Percentiles rank a stretch among this genome's conserved stretches.
These are phyloP conservation scores for Cyanocitta stelleri DNA, from an alignment of 2,113 vertebrate species.

Conservation along the genomic window DNA sequence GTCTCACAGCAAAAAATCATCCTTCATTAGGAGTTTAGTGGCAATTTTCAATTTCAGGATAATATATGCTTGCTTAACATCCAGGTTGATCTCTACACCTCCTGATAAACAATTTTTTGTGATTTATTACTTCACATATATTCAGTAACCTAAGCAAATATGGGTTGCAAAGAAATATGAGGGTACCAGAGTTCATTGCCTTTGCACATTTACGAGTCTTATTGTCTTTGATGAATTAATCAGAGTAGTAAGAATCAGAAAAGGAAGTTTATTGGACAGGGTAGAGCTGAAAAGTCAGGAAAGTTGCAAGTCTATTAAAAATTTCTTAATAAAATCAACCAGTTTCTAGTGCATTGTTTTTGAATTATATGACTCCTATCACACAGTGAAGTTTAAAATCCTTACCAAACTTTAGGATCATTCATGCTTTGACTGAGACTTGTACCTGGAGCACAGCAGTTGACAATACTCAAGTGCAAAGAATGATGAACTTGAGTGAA, in stretches of 20 bases:
- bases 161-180: constrained; percentile 22
- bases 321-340: constrained; percentile 11
- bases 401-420: not conserved
- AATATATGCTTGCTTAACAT: constrained; percentile 4
- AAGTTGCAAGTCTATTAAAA: not conserved
- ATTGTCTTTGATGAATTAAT: constrained; percentile 56
- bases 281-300: constrained; percentile 10
- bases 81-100: constrained; percentile 4
- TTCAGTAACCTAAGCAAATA: constrained; percentile 26
- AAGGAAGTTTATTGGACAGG: constrained; percentile 11
- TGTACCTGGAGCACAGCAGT: not conserved
- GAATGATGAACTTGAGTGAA: not conserved
- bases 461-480: not conserved
- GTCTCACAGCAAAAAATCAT: not conserved
- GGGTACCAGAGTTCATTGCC: not conserved
- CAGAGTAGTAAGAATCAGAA: constrained; percentile 26
- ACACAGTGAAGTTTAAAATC: not conserved
- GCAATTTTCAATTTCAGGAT: not conserved
- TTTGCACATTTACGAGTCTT: constrained; percentile 30
- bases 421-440: not conserved
- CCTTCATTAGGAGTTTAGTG: not conserved
- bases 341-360: not conserved
- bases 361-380: not conserved
- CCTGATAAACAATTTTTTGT: constrained; percentile 28
- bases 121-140: constrained; percentile 41